Evolutionary conservation across 2,797 vertebrate genomes (phyloP), one percentile per base, ranked within the genome.

Genomic region (Silurus aristotelis): DNA sequence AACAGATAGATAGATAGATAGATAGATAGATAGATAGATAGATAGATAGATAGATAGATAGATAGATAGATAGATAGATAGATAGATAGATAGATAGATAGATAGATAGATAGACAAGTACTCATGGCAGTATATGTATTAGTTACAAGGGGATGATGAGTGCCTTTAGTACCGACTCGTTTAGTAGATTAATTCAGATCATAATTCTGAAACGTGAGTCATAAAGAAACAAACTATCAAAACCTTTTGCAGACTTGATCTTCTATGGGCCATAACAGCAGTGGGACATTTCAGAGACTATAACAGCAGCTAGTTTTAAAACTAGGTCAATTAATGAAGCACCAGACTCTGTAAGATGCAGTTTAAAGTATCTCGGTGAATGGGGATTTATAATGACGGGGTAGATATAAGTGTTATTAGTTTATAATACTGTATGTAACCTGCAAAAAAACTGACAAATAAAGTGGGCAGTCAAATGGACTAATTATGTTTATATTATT

Each of bases 21-120:
- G 20, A 73, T 25, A 75, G 22, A 75, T 55, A 55, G 22, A 75
- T 27, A 73, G 19, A 73, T 15, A 73, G 19, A 73, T 52, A 73
- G 19, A 73, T 25, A 72, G 9, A 73, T 70, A 72, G 7, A 72
- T 72, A 72, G 7, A 72, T 72, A 73, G 9, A 73, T 52, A 52
- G 7, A 71, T 72, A n/a, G 9, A 52, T 75, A 75, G 7, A 71
- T 75, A 68, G 14, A 68, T 68, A 68, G 1, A 68, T 68, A 68
- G 1, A 68, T 38, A 68, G 14, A 38, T 68, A 68, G 13, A 68
- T 31, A 68, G 13, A 68, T 27, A 31, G 22, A 64, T n/a, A n/a
- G 7, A 64, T 25, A 25, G 12, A 27, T 27, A 27, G 27, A 27
- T 27, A 70, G 25, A 31, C 64, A 67, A 38, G 31, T 70, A 70